A percentile compares a stretch with the other conserved stretches of the same genome.
Evolutionary conservation across 1,140 invertebrate species (phyloP).

Genomic region (Drosophila prosaltans): DNA sequence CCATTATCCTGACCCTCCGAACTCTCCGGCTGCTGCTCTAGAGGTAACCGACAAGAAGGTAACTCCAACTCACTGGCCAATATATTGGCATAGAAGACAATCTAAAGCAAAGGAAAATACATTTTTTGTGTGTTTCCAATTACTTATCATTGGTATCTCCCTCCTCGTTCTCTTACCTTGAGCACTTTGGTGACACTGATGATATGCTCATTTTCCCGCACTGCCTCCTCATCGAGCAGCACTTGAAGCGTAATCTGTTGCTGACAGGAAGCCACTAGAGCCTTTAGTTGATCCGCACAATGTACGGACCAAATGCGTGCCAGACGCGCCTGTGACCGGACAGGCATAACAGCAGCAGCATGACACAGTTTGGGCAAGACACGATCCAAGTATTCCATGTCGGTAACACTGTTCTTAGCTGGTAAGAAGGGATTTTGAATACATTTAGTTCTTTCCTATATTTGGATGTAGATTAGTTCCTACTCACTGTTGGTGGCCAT

Average conservation of each 20-base stretch:
- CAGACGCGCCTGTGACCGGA: slow-evolving; percentile 90
- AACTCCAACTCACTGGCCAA: slow-evolving; percentile 90
- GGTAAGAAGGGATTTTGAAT: slow-evolving; percentile 24
- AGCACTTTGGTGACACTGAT: slow-evolving; percentile 92
- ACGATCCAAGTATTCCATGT: slow-evolving; percentile 91
- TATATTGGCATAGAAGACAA: slow-evolving; percentile 95
- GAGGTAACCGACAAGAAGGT: slow-evolving; percentile 54
- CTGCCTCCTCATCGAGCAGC: slow-evolving; percentile 89
- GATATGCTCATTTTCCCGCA: slow-evolving; percentile 93
- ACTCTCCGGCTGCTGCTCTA: not conserved
- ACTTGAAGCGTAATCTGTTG: slow-evolving; percentile 94
- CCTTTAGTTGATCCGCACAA: slow-evolving; percentile 88
- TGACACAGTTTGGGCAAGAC: slow-evolving; percentile 92
- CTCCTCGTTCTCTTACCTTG: slow-evolving; percentile 84
- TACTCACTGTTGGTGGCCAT: slow-evolving; percentile 89
- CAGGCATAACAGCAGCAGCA: slow-evolving; percentile 88
- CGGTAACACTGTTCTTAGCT: slow-evolving; percentile 83
- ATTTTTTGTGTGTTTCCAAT: too few relatives aligned
- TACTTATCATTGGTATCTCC: too few relatives aligned
- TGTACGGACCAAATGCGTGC: slow-evolving; percentile 91
- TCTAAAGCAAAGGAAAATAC: slow-evolving; percentile 84
- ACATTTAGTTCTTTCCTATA: not conserved
- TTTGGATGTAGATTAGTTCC: too few relatives aligned
- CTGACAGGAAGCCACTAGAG: slow-evolving; percentile 91
- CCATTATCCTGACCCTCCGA: slow-evolving; percentile 29